Evolutionary conservation across 2,797 vertebrate species (phyloP).

Genomic region (Hemibagrus guttatus): DNA sequence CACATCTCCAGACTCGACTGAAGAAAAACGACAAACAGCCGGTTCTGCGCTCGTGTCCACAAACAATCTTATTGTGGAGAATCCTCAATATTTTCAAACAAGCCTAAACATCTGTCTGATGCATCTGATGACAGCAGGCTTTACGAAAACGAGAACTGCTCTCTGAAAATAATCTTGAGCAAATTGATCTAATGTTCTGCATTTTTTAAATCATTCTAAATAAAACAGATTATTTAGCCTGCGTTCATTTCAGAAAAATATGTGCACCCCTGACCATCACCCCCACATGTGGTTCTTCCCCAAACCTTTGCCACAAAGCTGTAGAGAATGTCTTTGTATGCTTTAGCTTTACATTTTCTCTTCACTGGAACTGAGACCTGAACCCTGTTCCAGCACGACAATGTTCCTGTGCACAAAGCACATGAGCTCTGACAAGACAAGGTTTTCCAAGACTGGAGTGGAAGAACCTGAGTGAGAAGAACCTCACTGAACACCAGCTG

Average conservation of each 20-base stretch:
- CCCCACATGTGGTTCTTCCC: background rate
- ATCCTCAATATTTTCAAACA: background rate
- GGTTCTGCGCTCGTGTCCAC: background rate
- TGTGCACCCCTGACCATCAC: background rate
- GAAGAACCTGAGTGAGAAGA: background rate
- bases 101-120: background rate
- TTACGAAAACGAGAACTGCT: background rate
- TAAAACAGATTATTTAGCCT: background rate
- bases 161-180: background rate
- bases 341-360: background rate
- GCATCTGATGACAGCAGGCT: background rate
- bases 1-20: background rate
- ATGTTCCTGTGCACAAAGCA: too few species aligned
- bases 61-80: background rate
- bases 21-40: slow-evolving; percentile 1
- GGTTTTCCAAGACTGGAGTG: background rate
- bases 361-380: background rate
- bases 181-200: background rate
- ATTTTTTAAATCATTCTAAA: background rate
- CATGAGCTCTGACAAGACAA: too few species aligned
- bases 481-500: background rate
- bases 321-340: background rate
- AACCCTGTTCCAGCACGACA: background rate
- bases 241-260: background rate
- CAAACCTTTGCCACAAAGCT: background rate